Conservation (phyloP, 2,797 vertebrate genomes). For the Chelidonichthys spinosus region DNA sequence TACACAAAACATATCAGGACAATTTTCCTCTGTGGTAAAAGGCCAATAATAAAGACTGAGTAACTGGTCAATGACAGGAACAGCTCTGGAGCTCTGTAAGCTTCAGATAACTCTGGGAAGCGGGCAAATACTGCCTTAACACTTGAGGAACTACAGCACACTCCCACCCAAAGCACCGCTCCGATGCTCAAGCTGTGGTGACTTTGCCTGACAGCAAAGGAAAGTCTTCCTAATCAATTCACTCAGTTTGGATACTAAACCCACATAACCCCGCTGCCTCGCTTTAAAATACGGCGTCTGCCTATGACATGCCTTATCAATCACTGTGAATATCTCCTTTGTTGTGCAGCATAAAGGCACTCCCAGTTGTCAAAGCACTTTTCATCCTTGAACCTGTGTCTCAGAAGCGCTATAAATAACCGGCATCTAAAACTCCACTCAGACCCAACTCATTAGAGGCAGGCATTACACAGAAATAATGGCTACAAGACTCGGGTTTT, state of each 20-base stretch:
- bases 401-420: conserved; percentile 75
- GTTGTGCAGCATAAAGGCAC: conserved; percentile 59
- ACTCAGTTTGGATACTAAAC: conserved; percentile 44
- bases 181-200: conserved; percentile 35
- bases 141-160: conserved; percentile 50
- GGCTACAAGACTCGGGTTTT: conserved; percentile 44
- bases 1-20: conserved; percentile 17
- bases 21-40: neutral
- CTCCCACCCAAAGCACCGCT: conserved; percentile 50
- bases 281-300: conserved; percentile 49
- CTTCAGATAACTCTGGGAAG: conserved; percentile 61
- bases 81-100: conserved; percentile 51
- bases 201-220: conserved; percentile 55
- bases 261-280: conserved; percentile 27
- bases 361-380: conserved; percentile 57
- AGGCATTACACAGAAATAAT: conserved; percentile 64
- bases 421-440: conserved; percentile 57
- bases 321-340: conserved; percentile 63
- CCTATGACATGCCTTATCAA: conserved; percentile 63
- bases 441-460: conserved; percentile 72
- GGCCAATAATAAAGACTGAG: conserved; percentile 48
- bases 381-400: conserved; percentile 67
- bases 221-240: conserved; percentile 58
- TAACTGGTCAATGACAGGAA: conserved; percentile 51
- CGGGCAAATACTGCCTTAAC: conserved; percentile 48